A percentile compares a stretch with the other conserved stretches of the same genome.
Conservation (phyloP, 2,888 invertebrate genomes). For the Machimus rusticus region DNA sequence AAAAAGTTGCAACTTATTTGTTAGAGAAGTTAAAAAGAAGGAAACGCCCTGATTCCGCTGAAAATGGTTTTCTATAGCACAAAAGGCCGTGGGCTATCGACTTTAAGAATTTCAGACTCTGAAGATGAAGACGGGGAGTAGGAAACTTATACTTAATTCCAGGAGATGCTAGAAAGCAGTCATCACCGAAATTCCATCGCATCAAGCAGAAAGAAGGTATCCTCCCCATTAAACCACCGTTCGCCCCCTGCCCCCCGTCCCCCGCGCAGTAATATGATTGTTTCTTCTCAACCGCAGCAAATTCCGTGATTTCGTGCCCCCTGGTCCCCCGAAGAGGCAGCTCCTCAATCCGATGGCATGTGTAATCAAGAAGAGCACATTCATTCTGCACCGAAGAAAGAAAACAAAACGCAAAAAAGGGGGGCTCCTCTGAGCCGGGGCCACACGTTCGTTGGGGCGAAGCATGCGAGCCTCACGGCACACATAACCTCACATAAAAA, state of each 20-base stretch:
- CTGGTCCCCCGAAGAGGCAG: not conserved
- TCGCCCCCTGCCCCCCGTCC: not conserved
- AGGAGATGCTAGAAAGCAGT: not conserved
- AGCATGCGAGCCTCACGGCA: not conserved
- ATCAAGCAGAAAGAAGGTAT: not conserved
- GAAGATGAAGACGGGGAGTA: not conserved
- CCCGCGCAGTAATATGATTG: not conserved
- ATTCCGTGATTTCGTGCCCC: not conserved
- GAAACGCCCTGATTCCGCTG: not conserved
- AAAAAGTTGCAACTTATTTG: not conserved
- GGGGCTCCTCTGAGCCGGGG: not conserved
- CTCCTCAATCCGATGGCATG: not conserved
- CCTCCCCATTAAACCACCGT: not conserved
- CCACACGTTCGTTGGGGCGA: not conserved
- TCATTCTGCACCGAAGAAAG: not conserved
- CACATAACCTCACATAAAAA: not conserved
- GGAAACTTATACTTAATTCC: not conserved
- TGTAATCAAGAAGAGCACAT: not conserved
- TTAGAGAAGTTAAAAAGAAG: not conserved
- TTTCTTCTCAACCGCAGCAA: not conserved
- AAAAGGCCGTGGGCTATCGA: not conserved
- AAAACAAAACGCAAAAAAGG: not conserved
- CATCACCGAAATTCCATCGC: not conserved
- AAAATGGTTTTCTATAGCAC: not conserved
- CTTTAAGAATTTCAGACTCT: not conserved